phyloP scores from a whole-genome alignment of 2,113 vertebrate species.

The Montifringilla adamsi region DNA sequence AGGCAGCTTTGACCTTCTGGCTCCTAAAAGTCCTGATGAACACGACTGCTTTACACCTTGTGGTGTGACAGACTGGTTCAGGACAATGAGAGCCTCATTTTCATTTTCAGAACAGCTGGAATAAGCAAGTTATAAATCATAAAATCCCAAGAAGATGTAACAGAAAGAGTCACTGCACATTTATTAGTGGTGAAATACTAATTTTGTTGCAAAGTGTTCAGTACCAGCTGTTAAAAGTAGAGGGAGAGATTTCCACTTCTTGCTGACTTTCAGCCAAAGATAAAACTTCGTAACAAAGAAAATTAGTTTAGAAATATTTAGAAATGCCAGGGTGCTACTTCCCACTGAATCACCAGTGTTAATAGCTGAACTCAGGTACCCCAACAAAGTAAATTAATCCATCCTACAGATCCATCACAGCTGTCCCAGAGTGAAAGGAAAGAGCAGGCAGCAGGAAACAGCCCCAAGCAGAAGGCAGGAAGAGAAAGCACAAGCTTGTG shows the following conservation, averaged over 20 bases:
- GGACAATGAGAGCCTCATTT: rapidly evolving
- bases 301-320: not conserved
- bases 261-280: not conserved
- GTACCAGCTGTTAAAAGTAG: not conserved
- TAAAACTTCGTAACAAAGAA: not conserved
- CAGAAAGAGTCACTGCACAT: not conserved
- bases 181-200: not conserved
- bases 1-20: not conserved
- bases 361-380: not conserved
- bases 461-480: not conserved
- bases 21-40: not conserved
- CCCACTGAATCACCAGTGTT: not conserved
- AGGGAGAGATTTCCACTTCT: not conserved
- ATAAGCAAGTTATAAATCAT: not conserved
- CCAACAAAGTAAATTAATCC: not conserved
- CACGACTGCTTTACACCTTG: rapidly evolving
- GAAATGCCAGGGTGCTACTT: not conserved
- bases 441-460: not conserved
- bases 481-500: not conserved
- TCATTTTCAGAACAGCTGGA: not conserved
- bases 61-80: not conserved
- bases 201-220: not conserved
- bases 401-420: not conserved
- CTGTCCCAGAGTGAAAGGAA: not conserved
- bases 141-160: not conserved